Evolutionary conservation across 2,888 invertebrate genomes (phyloP).

Genomic region (Nesidiocoris tenuis): DNA sequence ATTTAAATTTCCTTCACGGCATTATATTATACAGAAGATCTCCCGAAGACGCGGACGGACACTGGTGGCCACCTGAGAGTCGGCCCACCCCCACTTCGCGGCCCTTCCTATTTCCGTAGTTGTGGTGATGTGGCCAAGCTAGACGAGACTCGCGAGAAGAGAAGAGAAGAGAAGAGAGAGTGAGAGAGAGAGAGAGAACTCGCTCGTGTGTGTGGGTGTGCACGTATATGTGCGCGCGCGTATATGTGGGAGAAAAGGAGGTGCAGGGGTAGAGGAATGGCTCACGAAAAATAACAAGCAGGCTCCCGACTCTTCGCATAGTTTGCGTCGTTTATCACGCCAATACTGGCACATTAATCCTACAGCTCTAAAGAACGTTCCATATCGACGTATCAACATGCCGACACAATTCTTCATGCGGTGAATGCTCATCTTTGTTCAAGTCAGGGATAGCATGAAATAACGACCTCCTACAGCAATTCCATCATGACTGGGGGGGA

Average conservation of each 20-base stretch:
- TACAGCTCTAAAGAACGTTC: background rate
- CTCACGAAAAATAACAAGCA: background rate
- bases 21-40: slow-evolving; percentile 11
- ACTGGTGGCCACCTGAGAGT: slow-evolving; percentile 40
- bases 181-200: background rate
- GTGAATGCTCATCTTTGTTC: background rate
- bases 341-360: background rate
- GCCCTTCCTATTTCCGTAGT: slow-evolving; percentile 40
- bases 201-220: too few species aligned
- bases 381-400: background rate
- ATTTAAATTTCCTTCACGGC: slow-evolving; percentile 28
- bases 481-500: too few species aligned
- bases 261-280: background rate
- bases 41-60: slow-evolving; percentile 34
- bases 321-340: background rate
- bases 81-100: slow-evolving; percentile 29
- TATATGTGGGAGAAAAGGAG: background rate
- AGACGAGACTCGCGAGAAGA: background rate
- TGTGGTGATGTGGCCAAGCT: slow-evolving; percentile 11
- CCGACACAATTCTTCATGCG: background rate
- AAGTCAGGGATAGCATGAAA: background rate
- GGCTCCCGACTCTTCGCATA: background rate
- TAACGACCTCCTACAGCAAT: too few species aligned
- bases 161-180: background rate
- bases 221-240: too few species aligned